These are phyloP conservation scores for Staurois parvus DNA, from an alignment of 2,797 vertebrate genomes.

Conservation along the genomic window DNA sequence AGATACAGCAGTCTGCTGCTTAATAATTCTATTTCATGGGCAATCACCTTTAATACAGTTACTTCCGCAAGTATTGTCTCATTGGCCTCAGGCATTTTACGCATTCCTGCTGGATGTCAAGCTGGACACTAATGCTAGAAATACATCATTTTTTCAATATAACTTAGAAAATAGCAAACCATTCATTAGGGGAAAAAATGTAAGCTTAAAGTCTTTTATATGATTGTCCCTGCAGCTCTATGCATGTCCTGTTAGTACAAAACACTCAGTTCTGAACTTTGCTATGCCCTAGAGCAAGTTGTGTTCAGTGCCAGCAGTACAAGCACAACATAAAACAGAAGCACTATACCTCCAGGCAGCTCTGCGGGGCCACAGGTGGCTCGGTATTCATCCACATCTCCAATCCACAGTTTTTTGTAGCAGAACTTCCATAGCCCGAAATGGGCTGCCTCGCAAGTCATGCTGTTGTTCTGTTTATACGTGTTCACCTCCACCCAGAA, in stretches of 20 bases:
- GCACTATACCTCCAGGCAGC: conserved; percentile 86
- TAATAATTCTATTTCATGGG: background rate
- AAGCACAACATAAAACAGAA: conserved; percentile 16
- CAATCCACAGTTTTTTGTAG: conserved; percentile 83
- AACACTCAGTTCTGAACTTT: conserved; percentile 16
- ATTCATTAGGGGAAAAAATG: background rate
- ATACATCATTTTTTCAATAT: background rate
- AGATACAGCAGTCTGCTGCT: too few relatives aligned
- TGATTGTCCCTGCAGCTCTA: background rate
- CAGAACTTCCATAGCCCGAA: conserved; percentile 92
- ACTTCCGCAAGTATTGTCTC: background rate
- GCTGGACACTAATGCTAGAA: background rate
- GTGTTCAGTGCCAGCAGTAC: background rate
- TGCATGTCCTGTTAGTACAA: background rate
- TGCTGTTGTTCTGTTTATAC: conserved; percentile 81
- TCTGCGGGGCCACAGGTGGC: conserved; percentile 86
- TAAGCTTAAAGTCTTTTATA: background rate
- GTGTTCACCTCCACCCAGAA: conserved; percentile 92
- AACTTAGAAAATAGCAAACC: background rate
- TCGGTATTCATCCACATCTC: conserved; percentile 82
- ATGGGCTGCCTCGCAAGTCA: conserved; percentile 85
- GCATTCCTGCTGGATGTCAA: background rate
- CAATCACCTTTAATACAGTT: background rate
- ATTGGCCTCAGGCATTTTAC: background rate
- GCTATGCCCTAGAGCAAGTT: conserved; percentile 16